Percentiles rank a stretch among this genome's conserved stretches.
Conservation (phyloP, 2,888 invertebrate species). For the Polia nebulosa region DNA sequence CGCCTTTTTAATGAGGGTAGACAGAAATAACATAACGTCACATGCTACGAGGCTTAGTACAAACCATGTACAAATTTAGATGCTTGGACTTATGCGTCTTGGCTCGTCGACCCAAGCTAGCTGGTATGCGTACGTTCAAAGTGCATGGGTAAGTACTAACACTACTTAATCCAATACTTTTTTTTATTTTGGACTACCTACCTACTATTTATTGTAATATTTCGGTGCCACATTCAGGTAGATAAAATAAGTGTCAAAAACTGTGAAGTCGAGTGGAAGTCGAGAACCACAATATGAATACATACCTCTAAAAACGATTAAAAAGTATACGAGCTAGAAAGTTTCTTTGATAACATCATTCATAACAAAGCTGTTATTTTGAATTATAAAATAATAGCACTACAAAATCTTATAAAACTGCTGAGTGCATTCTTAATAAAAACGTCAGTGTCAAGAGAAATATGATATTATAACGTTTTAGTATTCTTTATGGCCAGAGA, state of each 20-base stretch:
- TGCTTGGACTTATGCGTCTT: too few species aligned
- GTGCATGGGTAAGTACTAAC: too few species aligned
- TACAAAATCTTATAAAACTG: conserved; percentile 46
- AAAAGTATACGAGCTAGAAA: conserved; percentile 29
- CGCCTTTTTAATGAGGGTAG: background rate
- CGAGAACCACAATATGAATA: background rate
- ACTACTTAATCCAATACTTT: too few species aligned
- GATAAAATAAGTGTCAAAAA: background rate
- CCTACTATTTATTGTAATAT: too few species aligned
- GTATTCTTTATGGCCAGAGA: conserved; percentile 29
- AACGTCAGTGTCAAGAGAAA: conserved; percentile 49
- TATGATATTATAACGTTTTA: conserved; percentile 8
- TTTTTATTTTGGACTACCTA: too few species aligned
- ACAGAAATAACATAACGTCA: background rate
- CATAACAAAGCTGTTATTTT: conserved; percentile 21
- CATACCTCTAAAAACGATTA: conserved; percentile 43
- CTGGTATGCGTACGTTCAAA: too few species aligned
- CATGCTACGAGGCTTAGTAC: background rate
- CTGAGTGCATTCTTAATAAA: conserved; percentile 23
- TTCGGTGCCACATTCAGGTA: background rate
- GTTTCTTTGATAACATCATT: conserved; percentile 44
- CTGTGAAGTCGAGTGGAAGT: background rate
- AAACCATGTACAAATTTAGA: too few species aligned
- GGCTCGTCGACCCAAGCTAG: too few species aligned
- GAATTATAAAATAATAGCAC: conserved; percentile 30